Evolutionary conservation across 2,797 vertebrate species (phyloP).

Genomic region (Odontamblyopus lacepedii): DNA sequence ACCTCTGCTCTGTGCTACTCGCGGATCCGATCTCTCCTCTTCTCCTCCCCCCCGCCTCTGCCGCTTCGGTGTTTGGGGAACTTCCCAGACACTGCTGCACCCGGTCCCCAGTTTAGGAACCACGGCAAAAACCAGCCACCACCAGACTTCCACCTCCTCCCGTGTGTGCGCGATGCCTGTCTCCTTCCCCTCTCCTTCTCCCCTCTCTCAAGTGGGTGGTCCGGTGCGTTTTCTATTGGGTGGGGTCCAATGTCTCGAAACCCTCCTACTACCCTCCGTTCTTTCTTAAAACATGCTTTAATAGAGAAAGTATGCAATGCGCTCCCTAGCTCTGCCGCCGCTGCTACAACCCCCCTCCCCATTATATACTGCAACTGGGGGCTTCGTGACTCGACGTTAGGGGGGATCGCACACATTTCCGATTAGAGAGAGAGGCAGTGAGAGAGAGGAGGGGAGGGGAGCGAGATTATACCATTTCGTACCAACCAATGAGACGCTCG

Average conservation of each 20-base stretch:
- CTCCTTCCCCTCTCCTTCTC: slow-evolving; percentile 12
- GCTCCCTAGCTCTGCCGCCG: slow-evolving; percentile 53
- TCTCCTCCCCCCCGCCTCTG: slow-evolving; percentile 15
- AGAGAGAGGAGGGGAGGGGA: slow-evolving; percentile 38
- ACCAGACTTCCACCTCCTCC: slow-evolving; percentile 24
- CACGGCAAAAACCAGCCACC: slow-evolving; percentile 40
- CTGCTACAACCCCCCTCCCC: slow-evolving; percentile 70
- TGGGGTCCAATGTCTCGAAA: slow-evolving; percentile 60
- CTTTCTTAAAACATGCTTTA: slow-evolving; percentile 77
- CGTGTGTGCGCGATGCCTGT: slow-evolving; percentile 46
- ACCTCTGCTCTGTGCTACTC: slow-evolving; percentile 35
- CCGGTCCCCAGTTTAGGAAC: slow-evolving; percentile 59
- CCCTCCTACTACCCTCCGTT: slow-evolving; percentile 57
- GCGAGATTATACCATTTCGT: slow-evolving; percentile 52
- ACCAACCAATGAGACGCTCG: slow-evolving; percentile 69
- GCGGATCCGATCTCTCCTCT: slow-evolving; percentile 28
- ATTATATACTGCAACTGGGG: slow-evolving; percentile 71
- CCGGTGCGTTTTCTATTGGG: slow-evolving; percentile 60
- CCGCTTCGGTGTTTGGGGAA: slow-evolving; percentile 38
- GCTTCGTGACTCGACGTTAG: slow-evolving; percentile 75
- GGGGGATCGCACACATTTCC: slow-evolving; percentile 76
- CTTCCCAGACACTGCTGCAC: slow-evolving; percentile 49
- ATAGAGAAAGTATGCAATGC: slow-evolving; percentile 81
- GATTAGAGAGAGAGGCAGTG: slow-evolving; percentile 48
- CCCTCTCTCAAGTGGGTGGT: slow-evolving; percentile 68